Evolutionary conservation across 1,140 invertebrate species (phyloP).

Genomic region (Drosophila watanabei): DNA sequence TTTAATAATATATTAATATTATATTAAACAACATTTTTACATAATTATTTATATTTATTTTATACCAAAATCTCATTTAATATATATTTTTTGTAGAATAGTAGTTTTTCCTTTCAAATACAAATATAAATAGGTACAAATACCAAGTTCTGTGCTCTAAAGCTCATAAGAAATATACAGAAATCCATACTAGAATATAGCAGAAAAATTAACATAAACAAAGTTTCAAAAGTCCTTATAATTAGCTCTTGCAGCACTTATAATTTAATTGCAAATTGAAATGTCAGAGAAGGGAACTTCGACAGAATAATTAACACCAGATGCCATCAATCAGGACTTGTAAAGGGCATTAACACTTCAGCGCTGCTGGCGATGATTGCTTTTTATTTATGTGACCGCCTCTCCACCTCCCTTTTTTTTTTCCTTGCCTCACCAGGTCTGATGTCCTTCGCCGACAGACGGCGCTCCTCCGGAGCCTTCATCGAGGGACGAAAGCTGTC

Average conservation of each 20-base stretch:
- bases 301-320: constrained; percentile 1
- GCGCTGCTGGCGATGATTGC: constrained; percentile 3
- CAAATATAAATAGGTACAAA: background rate
- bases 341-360: constrained; percentile 33
- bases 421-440: constrained; percentile 55
- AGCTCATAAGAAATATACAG: background rate
- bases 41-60: background rate
- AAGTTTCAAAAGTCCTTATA: background rate
- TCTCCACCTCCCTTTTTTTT: constrained; percentile 6
- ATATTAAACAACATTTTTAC: background rate
- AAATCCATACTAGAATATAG: background rate
- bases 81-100: background rate
- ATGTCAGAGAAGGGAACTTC: background rate
- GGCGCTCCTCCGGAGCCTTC: constrained; percentile 83
- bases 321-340: constrained; percentile 36
- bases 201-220: background rate
- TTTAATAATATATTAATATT: background rate
- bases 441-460: constrained; percentile 85
- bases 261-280: constrained; percentile 6
- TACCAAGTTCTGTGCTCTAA: too few relatives aligned
- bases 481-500: constrained; percentile 83
- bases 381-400: constrained; percentile 45
- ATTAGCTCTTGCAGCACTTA: background rate
- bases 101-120: background rate
- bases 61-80: too few relatives aligned